A percentile compares a stretch with the other conserved stretches of the same genome.
Evolutionary conservation across 1,140 invertebrate species (phyloP).

Genomic region (Dinothrombium tinctorium): DNA sequence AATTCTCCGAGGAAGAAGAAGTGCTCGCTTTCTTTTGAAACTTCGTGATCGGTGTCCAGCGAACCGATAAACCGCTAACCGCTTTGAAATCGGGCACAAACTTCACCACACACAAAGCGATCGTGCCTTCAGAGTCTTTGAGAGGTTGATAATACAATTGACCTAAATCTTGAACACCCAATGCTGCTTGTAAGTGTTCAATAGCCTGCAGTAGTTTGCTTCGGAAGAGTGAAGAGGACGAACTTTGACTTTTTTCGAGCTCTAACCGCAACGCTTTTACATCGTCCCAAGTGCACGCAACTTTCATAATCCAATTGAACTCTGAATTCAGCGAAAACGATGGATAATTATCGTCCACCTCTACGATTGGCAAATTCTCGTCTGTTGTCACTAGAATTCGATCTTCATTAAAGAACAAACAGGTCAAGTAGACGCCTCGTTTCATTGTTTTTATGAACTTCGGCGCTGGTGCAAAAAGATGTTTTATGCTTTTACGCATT

Average conservation of each 20-base stretch:
- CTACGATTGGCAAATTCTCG: too few species aligned
- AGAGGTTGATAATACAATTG: constrained; percentile 75
- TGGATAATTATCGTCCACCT: too few species aligned
- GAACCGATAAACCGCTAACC: constrained; percentile 39
- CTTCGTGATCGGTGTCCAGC: constrained; percentile 64
- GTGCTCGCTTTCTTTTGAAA: constrained; percentile 24
- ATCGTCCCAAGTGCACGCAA: constrained; percentile 67
- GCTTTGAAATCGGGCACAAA: constrained; percentile 52
- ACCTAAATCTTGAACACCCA: constrained; percentile 71
- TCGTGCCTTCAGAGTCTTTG: constrained; percentile 57
- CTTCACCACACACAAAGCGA: constrained; percentile 68
- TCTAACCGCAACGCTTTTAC: constrained; percentile 64
- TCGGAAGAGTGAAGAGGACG: constrained; percentile 62
- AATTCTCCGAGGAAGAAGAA: too few species aligned
- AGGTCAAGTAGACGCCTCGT: too few species aligned
- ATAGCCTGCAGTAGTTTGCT: constrained; percentile 72
- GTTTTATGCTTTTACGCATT: too few species aligned
- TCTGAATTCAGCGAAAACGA: too few species aligned
- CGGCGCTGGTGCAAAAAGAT: too few species aligned
- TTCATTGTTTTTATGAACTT: too few species aligned
- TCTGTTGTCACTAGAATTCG: too few species aligned
- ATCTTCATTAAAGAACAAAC: too few species aligned
- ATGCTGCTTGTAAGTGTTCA: constrained; percentile 67
- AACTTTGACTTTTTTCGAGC: constrained; percentile 75
- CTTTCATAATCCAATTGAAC: constrained; percentile 94